Evolutionary conservation across 1,140 invertebrate genomes (phyloP).

Genomic region (Drosophila ananassae): DNA sequence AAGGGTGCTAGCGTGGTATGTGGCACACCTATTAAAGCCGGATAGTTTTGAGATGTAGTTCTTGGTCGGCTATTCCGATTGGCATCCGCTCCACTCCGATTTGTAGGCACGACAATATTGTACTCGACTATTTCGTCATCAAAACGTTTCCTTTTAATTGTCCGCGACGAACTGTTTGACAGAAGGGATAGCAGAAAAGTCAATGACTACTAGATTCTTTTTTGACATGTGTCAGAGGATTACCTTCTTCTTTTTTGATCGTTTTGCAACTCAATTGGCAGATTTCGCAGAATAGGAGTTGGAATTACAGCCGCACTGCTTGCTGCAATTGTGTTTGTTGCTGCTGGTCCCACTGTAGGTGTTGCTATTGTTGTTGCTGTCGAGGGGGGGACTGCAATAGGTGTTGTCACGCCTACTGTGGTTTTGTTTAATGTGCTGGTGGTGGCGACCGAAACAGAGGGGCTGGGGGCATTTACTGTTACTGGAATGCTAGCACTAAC

Average conservation of each 20-base stretch:
- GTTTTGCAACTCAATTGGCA: constrained; percentile 77
- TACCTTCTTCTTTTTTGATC: constrained; percentile 78
- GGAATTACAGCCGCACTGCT: constrained; percentile 14
- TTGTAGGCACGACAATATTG: constrained; percentile 89
- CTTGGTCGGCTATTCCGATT: constrained; percentile 84
- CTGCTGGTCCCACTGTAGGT: constrained; percentile 15
- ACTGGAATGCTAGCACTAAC: background rate
- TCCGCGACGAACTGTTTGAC: constrained; percentile 91
- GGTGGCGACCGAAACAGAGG: background rate
- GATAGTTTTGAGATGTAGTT: constrained; percentile 86
- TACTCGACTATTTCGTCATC: constrained; percentile 98
- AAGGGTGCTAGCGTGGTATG: constrained; percentile 28
- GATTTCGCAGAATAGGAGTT: constrained; percentile 53
- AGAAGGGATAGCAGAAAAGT: background rate
- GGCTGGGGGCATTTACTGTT: background rate
- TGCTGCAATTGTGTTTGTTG: constrained; percentile 22
- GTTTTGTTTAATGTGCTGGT: constrained; percentile 16
- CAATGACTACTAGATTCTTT: constrained; percentile 3
- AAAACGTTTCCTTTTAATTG: constrained; percentile 97
- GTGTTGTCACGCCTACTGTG: constrained; percentile 27
- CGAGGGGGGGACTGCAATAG: constrained; percentile 7
- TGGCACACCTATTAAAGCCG: constrained; percentile 82
- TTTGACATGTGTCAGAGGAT: constrained; percentile 22
- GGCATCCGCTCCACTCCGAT: constrained; percentile 85
- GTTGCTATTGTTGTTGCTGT: constrained; percentile 22